Evolutionary conservation across 2,113 vertebrate species (phyloP).

Genomic region (Oxygymnocypris stewartii): DNA sequence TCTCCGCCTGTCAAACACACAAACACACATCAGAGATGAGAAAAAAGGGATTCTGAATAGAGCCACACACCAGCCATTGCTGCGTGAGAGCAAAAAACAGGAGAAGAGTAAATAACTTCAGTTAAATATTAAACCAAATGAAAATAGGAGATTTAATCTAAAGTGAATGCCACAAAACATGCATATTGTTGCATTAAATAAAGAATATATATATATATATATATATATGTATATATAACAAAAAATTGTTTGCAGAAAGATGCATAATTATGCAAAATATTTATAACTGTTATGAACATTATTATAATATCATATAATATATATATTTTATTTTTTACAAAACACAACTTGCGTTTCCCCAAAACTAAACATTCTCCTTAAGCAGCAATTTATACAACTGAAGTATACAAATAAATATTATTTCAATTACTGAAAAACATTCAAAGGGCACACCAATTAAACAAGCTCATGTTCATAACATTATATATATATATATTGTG

Average conservation of each 20-base stretch:
- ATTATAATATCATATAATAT: too few relatives aligned
- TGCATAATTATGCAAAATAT: neutral
- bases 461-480: neutral
- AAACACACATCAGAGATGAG: neutral
- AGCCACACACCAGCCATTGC: neutral
- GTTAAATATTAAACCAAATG: neutral
- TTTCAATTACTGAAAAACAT: neutral
- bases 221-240: too few relatives aligned
- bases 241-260: neutral
- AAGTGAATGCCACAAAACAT: neutral
- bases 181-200: neutral
- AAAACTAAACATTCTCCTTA: neutral
- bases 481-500: too few relatives aligned
- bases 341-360: neutral
- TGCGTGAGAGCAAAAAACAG: neutral
- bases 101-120: neutral
- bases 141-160: neutral
- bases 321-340: neutral
- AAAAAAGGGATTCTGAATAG: neutral
- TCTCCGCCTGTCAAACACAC: constrained; percentile 51
- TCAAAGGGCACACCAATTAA: neutral
- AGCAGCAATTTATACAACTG: neutral
- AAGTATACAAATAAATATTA: neutral
- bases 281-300: neutral
- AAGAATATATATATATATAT: too few relatives aligned